These are phyloP conservation scores for Eurois occulta DNA, from an alignment of 2,888 invertebrate genomes.

Conservation along the genomic window DNA sequence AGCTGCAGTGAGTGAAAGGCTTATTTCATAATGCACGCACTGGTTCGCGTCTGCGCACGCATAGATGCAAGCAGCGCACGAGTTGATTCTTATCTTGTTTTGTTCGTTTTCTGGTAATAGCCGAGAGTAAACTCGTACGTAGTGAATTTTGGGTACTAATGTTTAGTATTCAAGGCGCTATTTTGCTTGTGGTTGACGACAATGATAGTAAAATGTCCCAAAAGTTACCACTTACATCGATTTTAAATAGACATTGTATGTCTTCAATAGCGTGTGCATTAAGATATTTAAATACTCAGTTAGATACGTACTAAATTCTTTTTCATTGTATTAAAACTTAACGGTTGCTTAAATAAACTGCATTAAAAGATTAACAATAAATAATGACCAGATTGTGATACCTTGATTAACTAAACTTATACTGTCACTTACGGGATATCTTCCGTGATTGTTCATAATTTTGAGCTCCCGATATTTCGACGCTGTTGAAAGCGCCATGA, in stretches of 20 bases:
- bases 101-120: conserved; percentile 29
- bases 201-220: background rate
- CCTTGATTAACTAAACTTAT: background rate
- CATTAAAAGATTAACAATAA: background rate
- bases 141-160: background rate
- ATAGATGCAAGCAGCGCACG: conserved; percentile 59
- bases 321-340: background rate
- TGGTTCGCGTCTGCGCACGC: conserved; percentile 58
- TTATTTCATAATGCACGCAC: conserved; percentile 71
- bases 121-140: background rate
- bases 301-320: background rate
- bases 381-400: background rate
- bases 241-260: background rate
- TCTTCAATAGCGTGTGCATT: background rate
- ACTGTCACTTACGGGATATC: too few relatives aligned
- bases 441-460: too few relatives aligned
- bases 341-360: background rate
- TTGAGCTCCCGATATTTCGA: too few relatives aligned
- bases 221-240: background rate
- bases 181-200: background rate
- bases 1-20: conserved; percentile 73
- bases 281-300: background rate
- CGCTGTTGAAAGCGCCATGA: too few relatives aligned
- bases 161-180: background rate
- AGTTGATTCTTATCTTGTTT: conserved; percentile 50